Evolutionary conservation across 2,113 vertebrate species (phyloP).

Genomic region (Cyanoramphus novaezelandiae): DNA sequence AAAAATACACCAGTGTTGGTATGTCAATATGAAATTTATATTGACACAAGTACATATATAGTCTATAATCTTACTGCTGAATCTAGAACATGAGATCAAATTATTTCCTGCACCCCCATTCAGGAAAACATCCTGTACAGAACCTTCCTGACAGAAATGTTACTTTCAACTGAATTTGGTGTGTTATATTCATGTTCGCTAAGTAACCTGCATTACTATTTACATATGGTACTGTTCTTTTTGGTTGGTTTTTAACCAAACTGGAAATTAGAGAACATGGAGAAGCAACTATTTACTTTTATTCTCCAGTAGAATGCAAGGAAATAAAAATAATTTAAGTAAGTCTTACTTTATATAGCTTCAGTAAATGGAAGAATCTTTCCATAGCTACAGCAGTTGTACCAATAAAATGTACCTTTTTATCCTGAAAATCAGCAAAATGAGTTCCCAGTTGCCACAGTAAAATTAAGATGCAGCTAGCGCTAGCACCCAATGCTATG

Average conservation of each 20-base stretch:
- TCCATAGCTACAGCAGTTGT: constrained; percentile 16
- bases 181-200: not conserved
- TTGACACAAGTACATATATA: not conserved
- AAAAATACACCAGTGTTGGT: not conserved
- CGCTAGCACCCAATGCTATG: not conserved
- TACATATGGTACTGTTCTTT: not conserved
- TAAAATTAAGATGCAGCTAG: not conserved
- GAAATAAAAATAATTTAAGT: constrained; percentile 42
- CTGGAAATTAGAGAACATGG: not conserved
- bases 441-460: constrained; percentile 21
- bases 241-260: not conserved
- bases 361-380: not conserved
- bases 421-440: not conserved
- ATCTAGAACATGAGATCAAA: not conserved
- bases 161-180: not conserved
- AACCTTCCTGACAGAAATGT: not conserved
- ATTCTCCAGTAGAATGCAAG: not conserved
- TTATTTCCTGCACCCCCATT: not conserved
- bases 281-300: not conserved
- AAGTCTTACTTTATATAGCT: not conserved
- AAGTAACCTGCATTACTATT: not conserved
- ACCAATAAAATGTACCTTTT: constrained; percentile 17
- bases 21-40: not conserved
- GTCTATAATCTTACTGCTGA: constrained; percentile 8
- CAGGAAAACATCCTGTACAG: not conserved